Conservation (phyloP, 1,140 invertebrate species). For the Hyphantria cunea region DNA sequence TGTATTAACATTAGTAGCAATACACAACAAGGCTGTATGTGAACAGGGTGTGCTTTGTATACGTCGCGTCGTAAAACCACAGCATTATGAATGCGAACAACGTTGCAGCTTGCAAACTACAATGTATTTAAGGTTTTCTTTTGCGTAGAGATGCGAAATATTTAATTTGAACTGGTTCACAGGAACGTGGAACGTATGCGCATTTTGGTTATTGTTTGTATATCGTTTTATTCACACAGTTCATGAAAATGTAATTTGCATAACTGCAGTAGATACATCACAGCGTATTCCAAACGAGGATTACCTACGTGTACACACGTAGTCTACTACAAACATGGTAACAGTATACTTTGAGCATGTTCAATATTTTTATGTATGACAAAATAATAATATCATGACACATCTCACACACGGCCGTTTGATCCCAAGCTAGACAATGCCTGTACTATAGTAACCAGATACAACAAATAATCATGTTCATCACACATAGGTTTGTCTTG, state of each 20-base stretch:
- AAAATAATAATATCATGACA: too few species aligned
- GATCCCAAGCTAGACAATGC: too few species aligned
- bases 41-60: constrained; percentile 54
- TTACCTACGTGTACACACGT: too few species aligned
- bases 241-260: not conserved
- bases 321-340: too few species aligned
- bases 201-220: constrained; percentile 6
- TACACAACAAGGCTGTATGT: constrained; percentile 29
- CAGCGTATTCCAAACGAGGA: too few species aligned
- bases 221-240: not conserved
- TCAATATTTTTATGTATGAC: too few species aligned
- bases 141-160: constrained; percentile 21
- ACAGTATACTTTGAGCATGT: too few species aligned
- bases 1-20: constrained; percentile 9
- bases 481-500: too few species aligned
- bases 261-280: not conserved
- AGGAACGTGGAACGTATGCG: constrained; percentile 3
- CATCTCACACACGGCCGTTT: too few species aligned
- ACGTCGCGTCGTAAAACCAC: constrained; percentile 51
- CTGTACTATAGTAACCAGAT: too few species aligned
- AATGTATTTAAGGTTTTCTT: constrained; percentile 30
- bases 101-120: constrained; percentile 39
- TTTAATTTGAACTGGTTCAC: constrained; percentile 37
- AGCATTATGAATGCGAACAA: constrained; percentile 56
- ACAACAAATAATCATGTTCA: too few species aligned